Evolutionary conservation across 53 echinoderm and acorn worm genomes (phyloP).

Genomic region (Luidia sarsii): DNA sequence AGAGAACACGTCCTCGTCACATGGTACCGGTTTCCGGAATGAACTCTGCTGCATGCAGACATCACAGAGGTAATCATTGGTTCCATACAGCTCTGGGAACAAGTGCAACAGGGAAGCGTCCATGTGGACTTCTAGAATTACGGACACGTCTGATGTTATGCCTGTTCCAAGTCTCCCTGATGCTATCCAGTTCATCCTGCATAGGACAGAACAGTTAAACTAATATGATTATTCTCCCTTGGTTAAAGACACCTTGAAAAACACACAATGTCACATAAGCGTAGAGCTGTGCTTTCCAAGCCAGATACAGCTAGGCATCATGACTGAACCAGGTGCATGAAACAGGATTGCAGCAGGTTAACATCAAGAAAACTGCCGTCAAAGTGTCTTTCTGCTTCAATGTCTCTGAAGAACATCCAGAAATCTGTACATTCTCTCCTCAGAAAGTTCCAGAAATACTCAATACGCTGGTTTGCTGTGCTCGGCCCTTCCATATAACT

Average conservation of each 20-base stretch:
- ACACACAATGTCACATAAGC: neutral
- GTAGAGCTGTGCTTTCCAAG: no score
- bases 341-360: conserved; percentile 56
- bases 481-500: conserved; percentile 43
- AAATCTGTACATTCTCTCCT: conserved; percentile 46
- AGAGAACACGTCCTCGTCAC: no score
- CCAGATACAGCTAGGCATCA: no score
- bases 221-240: no score
- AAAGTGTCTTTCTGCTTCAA: conserved; percentile 43
- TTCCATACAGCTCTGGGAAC: neutral
- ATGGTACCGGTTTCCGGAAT: no score
- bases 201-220: conserved; percentile 13
- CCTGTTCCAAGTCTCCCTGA: conserved; percentile 45
- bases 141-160: conserved; percentile 57
- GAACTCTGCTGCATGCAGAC: no score
- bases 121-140: conserved; percentile 6
- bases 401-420: conserved; percentile 52
- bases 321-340: conserved; percentile 63
- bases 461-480: conserved; percentile 59
- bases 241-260: neutral
- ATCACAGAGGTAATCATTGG: neutral
- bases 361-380: conserved; percentile 56
- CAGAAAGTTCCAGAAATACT: conserved; percentile 42
- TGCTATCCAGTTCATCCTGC: conserved; percentile 55
- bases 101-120: conserved; percentile 4